These are phyloP conservation scores for Girardinus metallicus DNA, from an alignment of 2,797 vertebrate genomes.

Conservation along the genomic window DNA sequence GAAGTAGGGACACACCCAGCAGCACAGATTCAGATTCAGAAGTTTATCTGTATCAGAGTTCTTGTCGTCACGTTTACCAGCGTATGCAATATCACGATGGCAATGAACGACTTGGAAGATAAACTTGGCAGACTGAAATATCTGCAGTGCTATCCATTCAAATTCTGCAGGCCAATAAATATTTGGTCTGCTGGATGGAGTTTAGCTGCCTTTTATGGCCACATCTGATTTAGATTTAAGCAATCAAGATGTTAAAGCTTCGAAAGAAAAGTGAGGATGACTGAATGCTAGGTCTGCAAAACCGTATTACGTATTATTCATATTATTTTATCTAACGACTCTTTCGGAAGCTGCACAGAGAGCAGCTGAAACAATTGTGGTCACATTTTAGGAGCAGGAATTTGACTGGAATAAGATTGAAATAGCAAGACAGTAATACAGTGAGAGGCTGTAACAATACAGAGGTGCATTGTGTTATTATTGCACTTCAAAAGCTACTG, in stretches of 20 bases:
- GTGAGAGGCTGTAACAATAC: not conserved
- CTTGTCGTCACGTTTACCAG: not conserved
- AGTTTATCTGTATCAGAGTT: not conserved
- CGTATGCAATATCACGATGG: not conserved
- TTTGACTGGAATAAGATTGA: not conserved
- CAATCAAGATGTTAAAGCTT: not conserved
- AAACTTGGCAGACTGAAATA: not conserved
- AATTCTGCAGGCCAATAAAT: not conserved
- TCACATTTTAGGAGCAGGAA: not conserved
- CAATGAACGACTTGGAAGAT: not conserved
- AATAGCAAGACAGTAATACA: not conserved
- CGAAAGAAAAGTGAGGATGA: not conserved
- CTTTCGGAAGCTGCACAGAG: not conserved
- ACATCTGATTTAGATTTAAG: not conserved
- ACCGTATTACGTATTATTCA: not conserved
- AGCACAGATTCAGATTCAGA: not conserved
- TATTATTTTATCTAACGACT: not conserved
- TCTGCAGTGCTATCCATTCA: not conserved
- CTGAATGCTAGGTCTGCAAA: not conserved
- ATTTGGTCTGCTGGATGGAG: not conserved
- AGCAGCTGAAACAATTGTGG: not conserved
- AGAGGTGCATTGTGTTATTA: not conserved
- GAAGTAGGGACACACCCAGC: not conserved
- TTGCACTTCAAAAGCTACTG: not conserved
- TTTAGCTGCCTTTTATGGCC: not conserved